Base-by-base conservation (phyloP, 2,113 vertebrate species). In the Orcinus orca region DNA sequence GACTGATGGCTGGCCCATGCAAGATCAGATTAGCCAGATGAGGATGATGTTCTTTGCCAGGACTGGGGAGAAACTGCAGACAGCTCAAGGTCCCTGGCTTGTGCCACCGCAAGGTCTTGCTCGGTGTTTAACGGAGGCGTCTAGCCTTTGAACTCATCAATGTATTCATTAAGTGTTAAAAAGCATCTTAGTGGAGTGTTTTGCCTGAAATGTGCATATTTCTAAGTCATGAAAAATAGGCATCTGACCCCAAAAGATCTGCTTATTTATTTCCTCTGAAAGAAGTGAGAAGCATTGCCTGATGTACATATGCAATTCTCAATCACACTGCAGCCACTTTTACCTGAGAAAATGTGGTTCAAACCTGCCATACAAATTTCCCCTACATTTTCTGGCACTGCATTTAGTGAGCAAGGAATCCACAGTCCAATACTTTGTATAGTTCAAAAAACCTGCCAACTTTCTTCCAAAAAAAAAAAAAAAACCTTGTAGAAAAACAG, bases 401-500 rank as follows among this genome's bases (percentile, higher is more conserved):
- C 93, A 76, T n/a, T 91, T 90, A 62, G 20, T 68, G 79, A 93
- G 20, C 79, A 95, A 97, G 38, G 73, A 98, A 90, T 89, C 26
- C 92, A 70, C 86, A 97, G 67, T 97, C 90, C 96, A 71, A 96
- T 89, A 70, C 89, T 98, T 98, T 95, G 95, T 97, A 98, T 97
- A 97, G 80, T 97, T 94, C 95, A 88, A 31, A 97, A 98, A 98
- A 96, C 84, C 95, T 97, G 65, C 89, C 92, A 98, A 97, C 96
- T 98, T 98, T 58, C 85, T 96, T 81, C 44, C 20, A 98, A 98
- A 97, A 55, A 41, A 60, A 29, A 71, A 97, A 97, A 98, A 98
- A 98, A 96, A n/a, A n/a, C n/a, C n/a, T n/a, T 98, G 93, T 98
- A 98, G 97, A 98, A 98, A 98, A 98, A 98, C 98, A 98, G 95